Conservation (phyloP, 2,797 vertebrate genomes). For the Cirrhinus mrigala region DNA sequence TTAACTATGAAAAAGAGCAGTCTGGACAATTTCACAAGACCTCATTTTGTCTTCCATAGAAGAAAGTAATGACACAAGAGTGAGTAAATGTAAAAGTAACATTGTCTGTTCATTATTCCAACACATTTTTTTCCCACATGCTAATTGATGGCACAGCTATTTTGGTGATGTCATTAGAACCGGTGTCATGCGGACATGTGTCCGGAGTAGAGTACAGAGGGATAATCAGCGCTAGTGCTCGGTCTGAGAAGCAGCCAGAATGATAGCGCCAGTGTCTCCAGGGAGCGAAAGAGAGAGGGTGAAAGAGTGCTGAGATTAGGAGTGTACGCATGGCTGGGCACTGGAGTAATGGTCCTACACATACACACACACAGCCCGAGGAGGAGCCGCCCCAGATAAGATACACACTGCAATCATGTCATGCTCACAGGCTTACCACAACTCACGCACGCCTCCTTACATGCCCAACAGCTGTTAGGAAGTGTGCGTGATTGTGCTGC, state of each 20-base stretch:
- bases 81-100: not conserved
- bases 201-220: conserved; percentile 42
- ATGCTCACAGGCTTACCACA: conserved; percentile 60
- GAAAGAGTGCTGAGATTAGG: conserved; percentile 82
- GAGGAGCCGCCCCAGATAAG: conserved; percentile 62
- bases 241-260: conserved; percentile 49
- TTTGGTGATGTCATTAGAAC: conserved; percentile 20
- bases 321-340: conserved; percentile 82
- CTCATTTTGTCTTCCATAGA: not conserved
- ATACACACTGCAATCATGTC: conserved; percentile 65
- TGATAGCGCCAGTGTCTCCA: conserved; percentile 53
- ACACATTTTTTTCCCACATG: not conserved
- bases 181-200: conserved; percentile 37
- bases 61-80: not conserved
- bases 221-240: conserved; percentile 47
- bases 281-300: conserved; percentile 62
- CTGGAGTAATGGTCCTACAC: conserved; percentile 75
- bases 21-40: not conserved
- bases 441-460: conserved; percentile 57
- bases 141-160: conserved; percentile 9
- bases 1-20: not conserved
- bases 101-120: not conserved
- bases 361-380: conserved; percentile 57
- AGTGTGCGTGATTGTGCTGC: conserved; percentile 4
- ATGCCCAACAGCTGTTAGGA: conserved; percentile 56